Evolutionary conservation across 2,888 invertebrate species (phyloP).

Genomic region (Phania funesta): DNA sequence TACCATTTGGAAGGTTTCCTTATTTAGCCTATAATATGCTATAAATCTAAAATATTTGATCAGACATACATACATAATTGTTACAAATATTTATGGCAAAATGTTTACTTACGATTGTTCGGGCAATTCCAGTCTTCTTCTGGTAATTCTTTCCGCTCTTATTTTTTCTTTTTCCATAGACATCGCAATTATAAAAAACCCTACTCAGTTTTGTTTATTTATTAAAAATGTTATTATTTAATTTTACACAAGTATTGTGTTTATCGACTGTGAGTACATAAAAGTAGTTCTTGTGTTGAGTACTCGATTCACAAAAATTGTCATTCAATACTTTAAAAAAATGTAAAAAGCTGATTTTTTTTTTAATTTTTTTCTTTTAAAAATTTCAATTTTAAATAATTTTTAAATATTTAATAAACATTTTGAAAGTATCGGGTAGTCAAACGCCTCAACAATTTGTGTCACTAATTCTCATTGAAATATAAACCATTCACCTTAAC

Average conservation of each 20-base stretch:
- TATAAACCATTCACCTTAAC: too few relatives aligned
- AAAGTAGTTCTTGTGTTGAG: not conserved
- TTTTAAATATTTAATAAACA: too few relatives aligned
- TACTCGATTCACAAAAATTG: not conserved
- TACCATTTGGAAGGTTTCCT: not conserved
- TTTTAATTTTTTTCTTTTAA: too few relatives aligned
- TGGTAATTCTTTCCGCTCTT: not conserved
- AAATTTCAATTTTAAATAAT: too few relatives aligned
- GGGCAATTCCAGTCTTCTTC: not conserved
- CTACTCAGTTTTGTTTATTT: not conserved
- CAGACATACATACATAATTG: not conserved
- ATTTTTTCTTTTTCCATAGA: not conserved
- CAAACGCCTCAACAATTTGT: too few relatives aligned
- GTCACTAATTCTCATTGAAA: too few relatives aligned
- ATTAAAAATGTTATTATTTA: not conserved
- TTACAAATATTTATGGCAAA: not conserved
- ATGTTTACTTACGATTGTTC: constrained; percentile 5
- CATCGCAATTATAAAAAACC: not conserved
- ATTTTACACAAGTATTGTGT: not conserved
- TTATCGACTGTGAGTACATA: not conserved
- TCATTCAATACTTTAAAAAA: too few relatives aligned
- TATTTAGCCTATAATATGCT: not conserved
- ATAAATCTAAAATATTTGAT: not conserved
- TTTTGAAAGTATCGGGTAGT: too few relatives aligned
- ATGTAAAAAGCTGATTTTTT: too few relatives aligned